phyloP scores from a whole-genome alignment of 2,888 invertebrate genomes.

The Orchesella flavescens region DNA sequence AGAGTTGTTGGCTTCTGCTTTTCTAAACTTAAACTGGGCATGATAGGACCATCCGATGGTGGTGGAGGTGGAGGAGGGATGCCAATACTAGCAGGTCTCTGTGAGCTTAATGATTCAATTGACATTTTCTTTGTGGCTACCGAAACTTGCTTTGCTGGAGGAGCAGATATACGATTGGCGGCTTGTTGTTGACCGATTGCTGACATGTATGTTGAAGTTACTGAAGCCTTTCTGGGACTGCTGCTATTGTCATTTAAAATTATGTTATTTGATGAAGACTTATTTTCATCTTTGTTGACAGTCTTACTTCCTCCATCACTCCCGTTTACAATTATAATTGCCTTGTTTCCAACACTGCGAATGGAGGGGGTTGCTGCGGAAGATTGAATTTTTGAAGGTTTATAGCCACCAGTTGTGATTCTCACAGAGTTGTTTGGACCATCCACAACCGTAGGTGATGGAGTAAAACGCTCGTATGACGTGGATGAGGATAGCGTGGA shows the following conservation, averaged over 20 bases:
- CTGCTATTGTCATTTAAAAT: conserved; percentile 14
- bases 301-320: conserved; percentile 19
- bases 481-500: conserved; percentile 64
- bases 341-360: conserved; percentile 70
- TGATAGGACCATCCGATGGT: conserved; percentile 12
- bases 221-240: conserved; percentile 35
- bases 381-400: conserved; percentile 6
- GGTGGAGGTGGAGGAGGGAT: conserved; percentile 69
- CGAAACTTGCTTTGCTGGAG: conserved; percentile 22
- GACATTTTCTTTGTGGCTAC: neutral
- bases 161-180: conserved; percentile 8
- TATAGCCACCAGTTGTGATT: conserved; percentile 55
- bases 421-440: conserved; percentile 61
- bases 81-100: conserved; percentile 34
- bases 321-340: conserved; percentile 70
- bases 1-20: neutral
- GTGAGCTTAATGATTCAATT: conserved; percentile 3
- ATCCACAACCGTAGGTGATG: conserved; percentile 60
- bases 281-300: neutral
- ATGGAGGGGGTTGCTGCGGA: conserved; percentile 39
- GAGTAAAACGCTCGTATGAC: conserved; percentile 64
- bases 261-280: conserved; percentile 12
- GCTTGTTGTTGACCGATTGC: conserved; percentile 24
- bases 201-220: conserved; percentile 48
- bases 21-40: conserved; percentile 28